phyloP scores from a whole-genome alignment of 1,140 invertebrate species.

The Liolophura sinensis region DNA sequence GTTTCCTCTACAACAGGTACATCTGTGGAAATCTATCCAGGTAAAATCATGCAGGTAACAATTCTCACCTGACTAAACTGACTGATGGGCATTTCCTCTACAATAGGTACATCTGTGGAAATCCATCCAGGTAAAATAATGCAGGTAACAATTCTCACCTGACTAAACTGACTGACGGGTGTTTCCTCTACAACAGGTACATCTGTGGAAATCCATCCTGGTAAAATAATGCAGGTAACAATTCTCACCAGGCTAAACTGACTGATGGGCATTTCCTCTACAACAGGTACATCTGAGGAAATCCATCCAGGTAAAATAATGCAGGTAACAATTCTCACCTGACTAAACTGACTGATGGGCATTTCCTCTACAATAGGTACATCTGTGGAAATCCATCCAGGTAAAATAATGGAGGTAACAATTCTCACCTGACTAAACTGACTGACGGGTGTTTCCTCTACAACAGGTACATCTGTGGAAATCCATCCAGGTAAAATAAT shows the following conservation, averaged over 20 bases:
- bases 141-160: conserved; percentile 22
- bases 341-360: conserved; percentile 47
- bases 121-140: conserved; percentile 45
- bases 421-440: conserved; percentile 42
- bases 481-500: conserved; percentile 45
- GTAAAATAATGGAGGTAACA: conserved; percentile 30
- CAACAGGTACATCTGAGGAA: conserved; percentile 20
- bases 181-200: conserved; percentile 43
- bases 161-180: conserved; percentile 47
- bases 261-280: conserved; percentile 48
- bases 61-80: conserved; percentile 42
- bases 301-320: conserved; percentile 45
- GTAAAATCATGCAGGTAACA: conserved; percentile 30
- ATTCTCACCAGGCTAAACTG: conserved; percentile 41
- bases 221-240: conserved; percentile 30
- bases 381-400: conserved; percentile 35
- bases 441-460: conserved; percentile 49
- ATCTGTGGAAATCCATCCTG: conserved; percentile 35
- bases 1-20: conserved; percentile 43
- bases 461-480: conserved; percentile 20
- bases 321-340: conserved; percentile 22
- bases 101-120: conserved; percentile 20
- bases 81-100: conserved; percentile 48
- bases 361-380: conserved; percentile 43
- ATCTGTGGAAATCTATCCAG: conserved; percentile 34